These are phyloP conservation scores for Tamias sibiricus DNA, from an alignment of 2,113 vertebrate genomes.

Conservation along the genomic window DNA sequence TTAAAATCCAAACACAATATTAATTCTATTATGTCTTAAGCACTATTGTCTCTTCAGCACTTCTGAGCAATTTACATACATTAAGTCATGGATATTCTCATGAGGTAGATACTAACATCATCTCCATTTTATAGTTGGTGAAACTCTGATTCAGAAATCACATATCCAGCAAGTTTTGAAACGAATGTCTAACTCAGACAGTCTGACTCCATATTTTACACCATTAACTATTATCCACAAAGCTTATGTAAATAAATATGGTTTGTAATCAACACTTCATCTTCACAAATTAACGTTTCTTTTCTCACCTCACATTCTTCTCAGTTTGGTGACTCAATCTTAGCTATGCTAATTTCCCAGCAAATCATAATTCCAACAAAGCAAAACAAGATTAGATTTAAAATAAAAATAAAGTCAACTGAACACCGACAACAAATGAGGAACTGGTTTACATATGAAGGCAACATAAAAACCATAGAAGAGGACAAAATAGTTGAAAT, in stretches of 20 bases:
- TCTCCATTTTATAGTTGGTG: neutral
- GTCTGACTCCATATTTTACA: neutral
- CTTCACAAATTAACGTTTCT: neutral
- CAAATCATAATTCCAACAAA: constrained; percentile 21
- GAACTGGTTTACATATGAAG: neutral
- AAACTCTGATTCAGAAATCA: constrained; percentile 14
- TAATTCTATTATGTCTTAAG: too few relatives aligned
- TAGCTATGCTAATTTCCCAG: neutral
- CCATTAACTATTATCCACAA: constrained; percentile 4
- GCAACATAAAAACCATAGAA: neutral
- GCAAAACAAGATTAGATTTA: neutral
- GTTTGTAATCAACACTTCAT: neutral
- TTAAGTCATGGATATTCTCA: neutral
- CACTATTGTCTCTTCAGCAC: neutral
- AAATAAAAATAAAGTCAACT: neutral
- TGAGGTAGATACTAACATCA: neutral
- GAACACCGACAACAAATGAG: neutral
- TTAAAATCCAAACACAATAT: constrained; percentile 35
- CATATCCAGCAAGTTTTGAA: neutral
- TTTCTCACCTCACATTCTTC: neutral
- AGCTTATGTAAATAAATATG: neutral
- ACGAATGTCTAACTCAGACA: neutral
- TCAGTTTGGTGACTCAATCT: neutral
- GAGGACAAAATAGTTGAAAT: neutral
- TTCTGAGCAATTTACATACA: neutral